phyloP scores from a whole-genome alignment of 1,140 invertebrate genomes.

The Harlomillsia oculata region DNA sequence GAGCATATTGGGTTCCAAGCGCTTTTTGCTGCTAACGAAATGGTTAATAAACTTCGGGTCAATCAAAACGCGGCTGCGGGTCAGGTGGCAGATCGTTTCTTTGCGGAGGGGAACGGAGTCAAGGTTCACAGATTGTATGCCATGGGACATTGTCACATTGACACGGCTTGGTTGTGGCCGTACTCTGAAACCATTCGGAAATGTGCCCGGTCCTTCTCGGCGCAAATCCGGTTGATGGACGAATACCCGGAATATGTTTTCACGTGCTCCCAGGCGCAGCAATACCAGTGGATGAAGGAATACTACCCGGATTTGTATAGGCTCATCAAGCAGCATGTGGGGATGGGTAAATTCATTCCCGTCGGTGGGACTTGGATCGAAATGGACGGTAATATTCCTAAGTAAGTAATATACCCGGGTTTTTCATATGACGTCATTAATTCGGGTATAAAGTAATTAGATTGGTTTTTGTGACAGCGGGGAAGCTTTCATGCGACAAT shows the following conservation, averaged over 20 bases:
- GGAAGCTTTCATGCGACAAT: slow-evolving; percentile 49
- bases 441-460: neutral
- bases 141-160: slow-evolving; percentile 47
- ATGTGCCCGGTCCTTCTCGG: slow-evolving; percentile 47
- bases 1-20: slow-evolving; percentile 44
- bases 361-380: slow-evolving; percentile 51
- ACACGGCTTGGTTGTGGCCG: slow-evolving; percentile 50
- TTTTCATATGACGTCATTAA: neutral
- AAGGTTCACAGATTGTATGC: slow-evolving; percentile 44
- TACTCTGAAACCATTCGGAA: slow-evolving; percentile 50
- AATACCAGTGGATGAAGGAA: slow-evolving; percentile 48
- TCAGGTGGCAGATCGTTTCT: slow-evolving; percentile 41
- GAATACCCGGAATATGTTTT: slow-evolving; percentile 46
- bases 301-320: slow-evolving; percentile 44
- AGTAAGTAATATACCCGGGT: slow-evolving; percentile 12
- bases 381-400: slow-evolving; percentile 49
- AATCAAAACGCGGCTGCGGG: slow-evolving; percentile 37
- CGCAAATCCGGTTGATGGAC: slow-evolving; percentile 45
- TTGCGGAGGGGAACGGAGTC: slow-evolving; percentile 43
- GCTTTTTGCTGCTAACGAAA: slow-evolving; percentile 45
- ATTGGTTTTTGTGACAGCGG: slow-evolving; percentile 39
- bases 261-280: slow-evolving; percentile 50
- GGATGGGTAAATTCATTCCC: slow-evolving; percentile 44
- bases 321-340: slow-evolving; percentile 42
- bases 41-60: slow-evolving; percentile 42